These are phyloP conservation scores for Drosophila bocqueti DNA, from an alignment of 1,140 invertebrate species.

Conservation along the genomic window DNA sequence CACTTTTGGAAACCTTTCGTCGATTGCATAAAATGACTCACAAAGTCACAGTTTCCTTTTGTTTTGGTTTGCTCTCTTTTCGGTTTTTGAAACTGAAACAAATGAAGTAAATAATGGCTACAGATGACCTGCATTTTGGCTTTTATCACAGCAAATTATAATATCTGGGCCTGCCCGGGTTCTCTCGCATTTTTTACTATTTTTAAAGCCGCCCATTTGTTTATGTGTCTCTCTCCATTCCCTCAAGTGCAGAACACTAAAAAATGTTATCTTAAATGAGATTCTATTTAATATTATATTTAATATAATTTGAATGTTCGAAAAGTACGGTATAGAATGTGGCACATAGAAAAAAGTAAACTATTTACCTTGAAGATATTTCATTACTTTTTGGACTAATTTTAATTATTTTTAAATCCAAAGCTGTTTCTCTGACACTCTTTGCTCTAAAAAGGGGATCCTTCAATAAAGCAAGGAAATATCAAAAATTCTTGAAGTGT, in stretches of 20 bases:
- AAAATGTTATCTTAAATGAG: background rate
- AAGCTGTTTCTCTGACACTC: background rate
- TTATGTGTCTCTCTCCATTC: constrained; percentile 38
- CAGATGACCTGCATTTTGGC: constrained; percentile 53
- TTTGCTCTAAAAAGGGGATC: background rate
- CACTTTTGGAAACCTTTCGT: constrained; percentile 58
- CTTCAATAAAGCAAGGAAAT: background rate
- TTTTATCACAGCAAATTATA: constrained; percentile 1
- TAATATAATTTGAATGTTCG: too few species aligned
- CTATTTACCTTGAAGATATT: background rate
- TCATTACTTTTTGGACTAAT: background rate
- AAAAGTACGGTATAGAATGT: too few species aligned
- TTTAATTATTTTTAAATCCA: background rate
- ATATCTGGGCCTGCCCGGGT: constrained; percentile 68
- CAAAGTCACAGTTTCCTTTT: constrained; percentile 50
- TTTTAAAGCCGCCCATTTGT: constrained; percentile 71
- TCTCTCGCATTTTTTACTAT: constrained; percentile 56
- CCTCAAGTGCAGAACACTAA: background rate
- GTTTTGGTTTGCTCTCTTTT: constrained; percentile 31
- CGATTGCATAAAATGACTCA: constrained; percentile 81
- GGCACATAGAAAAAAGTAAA: background rate
- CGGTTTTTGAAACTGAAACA: constrained; percentile 37
- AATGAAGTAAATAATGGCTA: background rate
- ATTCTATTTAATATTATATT: background rate
- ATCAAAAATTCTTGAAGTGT: background rate